Evolutionary conservation across 1,140 invertebrate genomes (phyloP), one percentile per base, ranked within the genome.

Genomic region (Protaetia brevitarsis): DNA sequence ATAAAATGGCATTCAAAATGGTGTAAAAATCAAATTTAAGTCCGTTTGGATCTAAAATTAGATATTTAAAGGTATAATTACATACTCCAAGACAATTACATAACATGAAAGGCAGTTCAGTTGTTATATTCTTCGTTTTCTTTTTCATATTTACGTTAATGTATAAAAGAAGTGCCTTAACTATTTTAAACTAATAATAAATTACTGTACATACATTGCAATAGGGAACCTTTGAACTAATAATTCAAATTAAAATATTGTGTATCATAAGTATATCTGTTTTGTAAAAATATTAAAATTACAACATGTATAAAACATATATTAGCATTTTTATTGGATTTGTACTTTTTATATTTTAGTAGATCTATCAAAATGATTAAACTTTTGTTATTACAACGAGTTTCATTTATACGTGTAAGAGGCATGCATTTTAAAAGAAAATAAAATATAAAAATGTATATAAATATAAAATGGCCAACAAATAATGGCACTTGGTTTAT

Each of bases 401-500:
- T 36, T 13, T 10, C 10, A n/a, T 36, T 3, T 36, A n/a, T 36
- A 8, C 34, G 34, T 8, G 34, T 36, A 36, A 51, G 26, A 21
- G 41, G 6, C 41, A 51, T 51, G 41, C 16, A 4, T 51, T 16
- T 51, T 6, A 59, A 11, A 29, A 59, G 30, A 29, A 6, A 27
- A 59, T 29, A 59, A 26, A 13, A 59, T 59, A 59, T 28, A 59
- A 59, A 59, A 59, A 28, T 59, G 57, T 59, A 59, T 59, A 59
- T 31, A 59, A 59, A 59, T 29, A 59, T 31, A 59, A 59, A 21
- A 51, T 51, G 41, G 41, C 41, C 41, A 51, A 51, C 41, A 23
- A n/a, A 8, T 19, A 51, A 51, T 51, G 41, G 41, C 41, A 51
- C 41, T 23, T 16, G 7, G 5, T 41, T 41, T 41, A 1, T 51